These are phyloP conservation scores for Ariolimax columbianus DNA, from an alignment of 2,888 invertebrate genomes.

Conservation along the genomic window DNA sequence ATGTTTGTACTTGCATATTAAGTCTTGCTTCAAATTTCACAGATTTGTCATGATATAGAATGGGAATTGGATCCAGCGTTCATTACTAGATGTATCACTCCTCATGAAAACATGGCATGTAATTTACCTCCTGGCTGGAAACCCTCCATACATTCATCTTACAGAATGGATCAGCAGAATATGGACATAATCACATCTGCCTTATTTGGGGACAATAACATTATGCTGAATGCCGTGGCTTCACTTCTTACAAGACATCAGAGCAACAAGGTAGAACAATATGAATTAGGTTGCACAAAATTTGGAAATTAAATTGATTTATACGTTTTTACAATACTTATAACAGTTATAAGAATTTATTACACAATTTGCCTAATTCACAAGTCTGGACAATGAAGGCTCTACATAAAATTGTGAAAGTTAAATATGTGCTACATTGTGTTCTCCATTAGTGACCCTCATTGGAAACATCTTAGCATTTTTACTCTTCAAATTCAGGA, in stretches of 20 bases:
- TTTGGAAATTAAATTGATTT: too few species aligned
- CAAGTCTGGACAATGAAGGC: too few species aligned
- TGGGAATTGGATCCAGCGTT: neutral
- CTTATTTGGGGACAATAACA: slow-evolving; percentile 29
- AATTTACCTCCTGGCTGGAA: neutral
- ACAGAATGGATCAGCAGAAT: slow-evolving; percentile 34
- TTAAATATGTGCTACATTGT: too few species aligned
- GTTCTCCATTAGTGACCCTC: too few species aligned
- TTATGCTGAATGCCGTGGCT: slow-evolving; percentile 49
- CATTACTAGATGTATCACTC: neutral
- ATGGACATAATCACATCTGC: slow-evolving; percentile 23
- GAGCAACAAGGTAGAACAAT: slow-evolving; percentile 3
- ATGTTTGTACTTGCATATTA: neutral
- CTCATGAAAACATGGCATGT: neutral
- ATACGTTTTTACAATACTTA: too few species aligned
- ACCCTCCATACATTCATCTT: neutral
- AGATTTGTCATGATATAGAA: neutral
- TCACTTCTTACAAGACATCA: slow-evolving; percentile 45
- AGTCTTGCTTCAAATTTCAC: neutral
- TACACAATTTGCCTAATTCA: too few species aligned
- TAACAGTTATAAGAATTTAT: too few species aligned
- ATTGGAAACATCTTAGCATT: too few species aligned
- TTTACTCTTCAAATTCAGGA: too few species aligned
- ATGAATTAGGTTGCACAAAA: neutral
- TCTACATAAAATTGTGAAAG: too few species aligned